phyloP scores from a whole-genome alignment of 2,888 invertebrate species.

The Rhagophthalmus giganteus region DNA sequence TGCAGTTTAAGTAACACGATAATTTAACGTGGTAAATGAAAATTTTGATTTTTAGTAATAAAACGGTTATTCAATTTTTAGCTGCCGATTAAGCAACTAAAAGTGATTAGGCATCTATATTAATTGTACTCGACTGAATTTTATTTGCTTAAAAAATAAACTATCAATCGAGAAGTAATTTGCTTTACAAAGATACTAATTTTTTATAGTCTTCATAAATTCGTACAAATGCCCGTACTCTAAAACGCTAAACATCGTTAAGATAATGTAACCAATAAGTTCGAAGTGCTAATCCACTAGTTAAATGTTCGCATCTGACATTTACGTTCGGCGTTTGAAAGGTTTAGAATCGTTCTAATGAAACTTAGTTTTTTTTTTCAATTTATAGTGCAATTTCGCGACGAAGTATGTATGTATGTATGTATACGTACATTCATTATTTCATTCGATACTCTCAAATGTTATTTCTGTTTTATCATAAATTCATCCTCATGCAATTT shows the following conservation, averaged over 20 bases:
- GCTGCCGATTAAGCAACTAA: too few relatives aligned
- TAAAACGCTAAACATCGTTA: slow-evolving; percentile 8
- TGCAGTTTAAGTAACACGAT: too few relatives aligned
- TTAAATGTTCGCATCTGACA: slow-evolving; percentile 3
- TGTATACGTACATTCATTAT: too few relatives aligned
- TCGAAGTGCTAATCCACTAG: slow-evolving; percentile 11
- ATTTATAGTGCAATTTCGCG: too few relatives aligned
- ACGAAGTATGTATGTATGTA: too few relatives aligned
- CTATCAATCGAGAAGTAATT: slow-evolving; percentile 1
- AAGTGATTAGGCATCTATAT: too few relatives aligned
- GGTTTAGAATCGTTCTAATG: neutral
- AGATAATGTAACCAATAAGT: slow-evolving; percentile 9
- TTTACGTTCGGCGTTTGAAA: slow-evolving; percentile 5
- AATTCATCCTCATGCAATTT: neutral
- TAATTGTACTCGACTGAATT: too few relatives aligned
- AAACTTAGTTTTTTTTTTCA: neutral
- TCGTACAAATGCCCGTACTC: neutral
- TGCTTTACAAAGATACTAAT: slow-evolving; percentile 6
- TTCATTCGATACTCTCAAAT: too few relatives aligned
- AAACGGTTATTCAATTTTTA: too few relatives aligned
- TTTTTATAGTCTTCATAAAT: slow-evolving; percentile 11
- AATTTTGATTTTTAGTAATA: too few relatives aligned
- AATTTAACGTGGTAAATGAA: too few relatives aligned
- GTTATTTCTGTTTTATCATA: neutral
- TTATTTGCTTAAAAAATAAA: too few relatives aligned